Percentiles rank a stretch among this genome's conserved stretches.
phyloP scores from a whole-genome alignment of 1,140 invertebrate species.

The Pseudomyrmex gracilis region DNA sequence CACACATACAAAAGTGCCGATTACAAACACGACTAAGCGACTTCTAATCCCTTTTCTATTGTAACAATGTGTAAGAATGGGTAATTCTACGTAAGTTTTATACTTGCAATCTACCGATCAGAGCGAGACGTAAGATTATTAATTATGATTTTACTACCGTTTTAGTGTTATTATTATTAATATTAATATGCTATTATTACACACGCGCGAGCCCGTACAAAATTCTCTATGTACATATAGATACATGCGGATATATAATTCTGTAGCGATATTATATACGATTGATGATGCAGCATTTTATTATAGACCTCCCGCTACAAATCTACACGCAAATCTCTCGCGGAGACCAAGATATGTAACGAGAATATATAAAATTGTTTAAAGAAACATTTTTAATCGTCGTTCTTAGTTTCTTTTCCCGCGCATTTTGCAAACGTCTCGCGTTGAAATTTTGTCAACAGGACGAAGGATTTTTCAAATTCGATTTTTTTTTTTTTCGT shows the following conservation, averaged over 20 bases:
- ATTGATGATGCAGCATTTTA: slow-evolving; percentile 45
- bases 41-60: slow-evolving; percentile 64
- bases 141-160: slow-evolving; percentile 41
- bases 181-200: not conserved
- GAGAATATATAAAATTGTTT: slow-evolving; percentile 56
- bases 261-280: slow-evolving; percentile 15
- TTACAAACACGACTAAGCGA: slow-evolving; percentile 13
- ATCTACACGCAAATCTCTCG: too few species aligned
- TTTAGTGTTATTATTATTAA: slow-evolving; percentile 46
- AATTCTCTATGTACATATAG: slow-evolving; percentile 48
- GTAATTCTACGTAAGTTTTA: slow-evolving; percentile 57
- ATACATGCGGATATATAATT: slow-evolving; percentile 22
- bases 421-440: too few species aligned
- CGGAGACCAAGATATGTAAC: slow-evolving; percentile 20
- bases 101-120: slow-evolving; percentile 33
- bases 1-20: slow-evolving; percentile 9
- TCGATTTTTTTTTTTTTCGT: too few species aligned
- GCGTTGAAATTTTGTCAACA: too few species aligned
- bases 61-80: slow-evolving; percentile 44
- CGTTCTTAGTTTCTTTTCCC: not conserved
- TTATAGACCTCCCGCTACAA: not conserved
- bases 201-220: not conserved
- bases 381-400: slow-evolving; percentile 41
- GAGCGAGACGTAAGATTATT: slow-evolving; percentile 29
- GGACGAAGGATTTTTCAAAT: too few species aligned